Percentiles rank a stretch among this genome's conserved stretches.
Conservation (phyloP, 2,113 vertebrate species). For the Ornithorhynchus anatinus region DNA sequence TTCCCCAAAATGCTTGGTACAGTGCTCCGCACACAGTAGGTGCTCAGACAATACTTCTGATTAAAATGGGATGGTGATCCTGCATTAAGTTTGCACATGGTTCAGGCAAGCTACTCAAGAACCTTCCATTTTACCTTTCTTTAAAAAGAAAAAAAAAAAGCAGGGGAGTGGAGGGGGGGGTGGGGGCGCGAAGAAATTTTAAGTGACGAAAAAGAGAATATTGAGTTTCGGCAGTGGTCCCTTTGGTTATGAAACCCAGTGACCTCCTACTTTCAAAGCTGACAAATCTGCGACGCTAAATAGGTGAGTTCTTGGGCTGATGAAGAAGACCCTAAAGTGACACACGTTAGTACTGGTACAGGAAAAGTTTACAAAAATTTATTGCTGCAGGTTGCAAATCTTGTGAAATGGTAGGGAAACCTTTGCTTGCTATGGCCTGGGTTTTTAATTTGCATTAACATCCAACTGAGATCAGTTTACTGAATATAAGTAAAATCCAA, state of each 20-base stretch:
- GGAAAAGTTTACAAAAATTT: constrained; percentile 59
- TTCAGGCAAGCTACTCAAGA: neutral
- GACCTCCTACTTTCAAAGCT: neutral
- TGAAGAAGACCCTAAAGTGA: constrained; percentile 47
- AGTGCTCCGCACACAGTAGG: too few relatives aligned
- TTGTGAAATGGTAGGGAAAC: constrained; percentile 2
- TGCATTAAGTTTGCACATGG: too few relatives aligned
- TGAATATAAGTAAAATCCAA: constrained; percentile 1
- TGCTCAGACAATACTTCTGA: too few relatives aligned
- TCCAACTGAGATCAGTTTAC: neutral
- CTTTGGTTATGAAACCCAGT: constrained; percentile 6
- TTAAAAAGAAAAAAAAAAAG: neutral
- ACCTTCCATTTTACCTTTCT: accelerated
- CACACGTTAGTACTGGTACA: constrained; percentile 56
- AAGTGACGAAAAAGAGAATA: neutral
- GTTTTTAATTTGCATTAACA: neutral
- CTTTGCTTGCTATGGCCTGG: neutral
- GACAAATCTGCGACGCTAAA: constrained; percentile 10
- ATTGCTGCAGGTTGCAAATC: constrained; percentile 57
- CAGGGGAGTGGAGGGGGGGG: too few relatives aligned
- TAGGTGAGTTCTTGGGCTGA: too few relatives aligned
- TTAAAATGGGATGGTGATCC: too few relatives aligned
- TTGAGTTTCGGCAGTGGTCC: neutral
- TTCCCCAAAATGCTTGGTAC: too few relatives aligned
- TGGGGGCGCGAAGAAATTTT: neutral